A percentile compares a stretch with the other conserved stretches of the same genome.
Evolutionary conservation across 1,140 invertebrate species (phyloP).

Genomic region (Leguminivora glycinivorella): DNA sequence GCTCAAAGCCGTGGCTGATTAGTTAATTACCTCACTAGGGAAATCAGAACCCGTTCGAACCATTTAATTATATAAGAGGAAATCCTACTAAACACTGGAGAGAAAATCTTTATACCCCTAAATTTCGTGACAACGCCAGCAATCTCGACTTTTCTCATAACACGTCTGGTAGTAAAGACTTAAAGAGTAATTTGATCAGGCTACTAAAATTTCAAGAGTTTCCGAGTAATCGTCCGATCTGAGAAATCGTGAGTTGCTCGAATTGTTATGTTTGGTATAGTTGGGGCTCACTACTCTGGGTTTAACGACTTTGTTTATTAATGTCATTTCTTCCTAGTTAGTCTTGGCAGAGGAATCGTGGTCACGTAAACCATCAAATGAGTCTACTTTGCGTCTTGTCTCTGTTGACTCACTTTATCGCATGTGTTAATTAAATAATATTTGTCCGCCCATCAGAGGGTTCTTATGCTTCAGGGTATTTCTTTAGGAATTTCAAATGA

Average conservation of each 20-base stretch:
- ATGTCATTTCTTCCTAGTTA: background rate
- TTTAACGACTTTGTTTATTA: slow-evolving; percentile 12
- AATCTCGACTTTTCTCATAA: slow-evolving; percentile 26
- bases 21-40: background rate
- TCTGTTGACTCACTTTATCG: background rate
- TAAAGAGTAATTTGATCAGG: slow-evolving; percentile 18
- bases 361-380: background rate
- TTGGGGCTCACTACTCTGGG: background rate
- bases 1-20: background rate
- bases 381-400: background rate
- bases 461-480: background rate
- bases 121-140: slow-evolving; percentile 4
- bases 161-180: slow-evolving; percentile 13
- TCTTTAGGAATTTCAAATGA: background rate
- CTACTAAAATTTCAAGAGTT: slow-evolving; percentile 21
- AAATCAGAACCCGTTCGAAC: slow-evolving; percentile 3
- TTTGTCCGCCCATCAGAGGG: no score
- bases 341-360: background rate
- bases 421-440: background rate
- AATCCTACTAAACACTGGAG: background rate
- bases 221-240: slow-evolving; percentile 20
- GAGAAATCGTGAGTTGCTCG: slow-evolving; percentile 24
- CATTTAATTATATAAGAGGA: background rate
- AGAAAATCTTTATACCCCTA: background rate
- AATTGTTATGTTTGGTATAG: slow-evolving; percentile 11